These are phyloP conservation scores for Brachyptera putata DNA, from an alignment of 2,888 invertebrate species.

Conservation along the genomic window DNA sequence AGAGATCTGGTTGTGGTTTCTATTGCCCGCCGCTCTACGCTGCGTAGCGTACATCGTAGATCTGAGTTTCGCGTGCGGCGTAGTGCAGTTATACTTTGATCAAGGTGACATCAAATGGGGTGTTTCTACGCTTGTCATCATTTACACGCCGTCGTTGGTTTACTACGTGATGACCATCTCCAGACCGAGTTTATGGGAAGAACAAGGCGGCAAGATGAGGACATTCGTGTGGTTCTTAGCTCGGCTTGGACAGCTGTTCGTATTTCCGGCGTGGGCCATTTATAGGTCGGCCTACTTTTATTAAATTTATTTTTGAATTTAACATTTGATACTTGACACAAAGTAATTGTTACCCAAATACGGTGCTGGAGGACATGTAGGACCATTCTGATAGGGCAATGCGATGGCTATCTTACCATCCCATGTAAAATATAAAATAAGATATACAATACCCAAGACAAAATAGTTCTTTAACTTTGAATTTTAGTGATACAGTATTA, in stretches of 20 bases:
- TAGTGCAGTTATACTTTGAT: slow-evolving; percentile 55
- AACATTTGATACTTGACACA: too few relatives aligned
- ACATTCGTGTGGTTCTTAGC: slow-evolving; percentile 18
- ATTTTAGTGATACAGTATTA: too few relatives aligned
- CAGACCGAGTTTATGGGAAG: slow-evolving; percentile 43
- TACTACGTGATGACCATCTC: slow-evolving; percentile 44
- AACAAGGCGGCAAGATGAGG: slow-evolving; percentile 1
- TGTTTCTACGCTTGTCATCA: slow-evolving; percentile 47
- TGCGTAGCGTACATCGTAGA: slow-evolving; percentile 62
- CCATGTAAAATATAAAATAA: too few relatives aligned
- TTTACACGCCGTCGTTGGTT: slow-evolving; percentile 54
- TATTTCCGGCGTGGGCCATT: slow-evolving; percentile 59
- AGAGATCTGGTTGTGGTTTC: slow-evolving; percentile 49
- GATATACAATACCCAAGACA: too few relatives aligned
- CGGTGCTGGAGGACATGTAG: too few relatives aligned
- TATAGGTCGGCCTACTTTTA: slow-evolving; percentile 51
- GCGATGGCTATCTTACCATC: too few relatives aligned
- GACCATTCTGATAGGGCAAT: too few relatives aligned
- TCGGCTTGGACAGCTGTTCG: slow-evolving; percentile 46
- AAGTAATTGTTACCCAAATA: too few relatives aligned
- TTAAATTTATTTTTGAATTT: neutral
- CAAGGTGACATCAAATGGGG: slow-evolving; percentile 36
- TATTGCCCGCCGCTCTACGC: slow-evolving; percentile 55
- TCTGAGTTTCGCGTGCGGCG: slow-evolving; percentile 62
- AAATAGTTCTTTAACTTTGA: too few relatives aligned